Conservation (phyloP, 2,113 vertebrate species). For the Turdus rufiventris region DNA sequence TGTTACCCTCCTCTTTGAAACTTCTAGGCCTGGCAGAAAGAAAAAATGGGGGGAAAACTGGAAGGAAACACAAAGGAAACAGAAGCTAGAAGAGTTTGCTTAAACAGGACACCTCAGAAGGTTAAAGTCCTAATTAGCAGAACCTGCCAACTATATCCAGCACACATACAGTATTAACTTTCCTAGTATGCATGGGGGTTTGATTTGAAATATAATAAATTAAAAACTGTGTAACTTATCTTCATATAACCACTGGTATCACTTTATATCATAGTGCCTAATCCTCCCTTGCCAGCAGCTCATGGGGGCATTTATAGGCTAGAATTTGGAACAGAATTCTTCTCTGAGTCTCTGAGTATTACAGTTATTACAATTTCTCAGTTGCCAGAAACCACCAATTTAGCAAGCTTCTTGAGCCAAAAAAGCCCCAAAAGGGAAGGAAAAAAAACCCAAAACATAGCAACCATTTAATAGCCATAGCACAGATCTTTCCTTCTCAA, state of each 20-base stretch:
- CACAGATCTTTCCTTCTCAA: not conserved
- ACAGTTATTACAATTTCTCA: not conserved
- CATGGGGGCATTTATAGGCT: accelerated
- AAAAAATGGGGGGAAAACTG: not conserved
- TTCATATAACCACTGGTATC: not conserved
- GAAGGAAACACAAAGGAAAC: not conserved
- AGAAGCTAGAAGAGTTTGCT: not conserved
- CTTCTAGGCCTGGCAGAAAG: not conserved
- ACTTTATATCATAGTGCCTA: not conserved
- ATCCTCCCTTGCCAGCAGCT: not conserved
- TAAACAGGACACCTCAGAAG: not conserved
- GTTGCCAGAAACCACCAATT: not conserved
- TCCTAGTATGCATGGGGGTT: accelerated
- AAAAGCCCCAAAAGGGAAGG: not conserved
- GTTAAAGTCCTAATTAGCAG: not conserved
- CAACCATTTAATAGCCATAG: not conserved
- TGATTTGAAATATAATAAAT: not conserved
- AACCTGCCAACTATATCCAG: not conserved
- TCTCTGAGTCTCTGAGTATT: not conserved
- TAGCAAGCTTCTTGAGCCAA: not conserved
- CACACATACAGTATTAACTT: not conserved
- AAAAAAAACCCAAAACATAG: no score
- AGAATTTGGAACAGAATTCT: not conserved
- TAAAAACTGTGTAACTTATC: not conserved
- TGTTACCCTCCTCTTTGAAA: not conserved